These are phyloP conservation scores for Muscicapa comitata DNA, from an alignment of 2,797 vertebrate genomes.

Conservation along the genomic window DNA sequence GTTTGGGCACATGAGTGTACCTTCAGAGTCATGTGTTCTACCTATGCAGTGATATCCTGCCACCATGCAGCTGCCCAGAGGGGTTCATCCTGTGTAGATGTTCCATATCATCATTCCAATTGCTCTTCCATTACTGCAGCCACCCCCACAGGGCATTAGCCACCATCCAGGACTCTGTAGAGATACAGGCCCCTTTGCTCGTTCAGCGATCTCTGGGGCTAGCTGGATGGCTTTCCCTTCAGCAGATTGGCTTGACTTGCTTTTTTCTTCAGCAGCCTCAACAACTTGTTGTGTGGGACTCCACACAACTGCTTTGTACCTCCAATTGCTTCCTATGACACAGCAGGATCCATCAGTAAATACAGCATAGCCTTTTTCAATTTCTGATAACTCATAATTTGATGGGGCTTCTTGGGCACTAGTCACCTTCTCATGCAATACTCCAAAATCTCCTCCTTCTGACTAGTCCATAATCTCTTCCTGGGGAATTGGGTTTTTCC, in stretches of 20 bases:
- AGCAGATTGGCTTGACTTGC: not conserved
- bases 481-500: not conserved
- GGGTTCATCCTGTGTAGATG: fast-evolving
- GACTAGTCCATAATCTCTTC: not conserved
- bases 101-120: not conserved
- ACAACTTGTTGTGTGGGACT: fast-evolving
- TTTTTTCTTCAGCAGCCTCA: not conserved
- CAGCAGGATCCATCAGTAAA: too few relatives aligned
- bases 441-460: not conserved
- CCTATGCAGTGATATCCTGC: not conserved
- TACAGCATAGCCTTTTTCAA: not conserved
- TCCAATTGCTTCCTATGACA: fast-evolving
- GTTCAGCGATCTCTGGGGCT: not conserved
- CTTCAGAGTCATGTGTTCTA: not conserved
- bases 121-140: not conserved
- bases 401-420: not conserved
- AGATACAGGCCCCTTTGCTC: not conserved
- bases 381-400: fast-evolving
- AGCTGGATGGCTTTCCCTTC: not conserved
- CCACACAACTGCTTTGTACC: not conserved
- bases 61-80: too few relatives aligned
- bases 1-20: fast-evolving
- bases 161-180: not conserved
- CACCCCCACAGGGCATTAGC: not conserved
- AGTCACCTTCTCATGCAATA: not conserved